These are phyloP conservation scores for Malaclemys terrapin DNA, from an alignment of 2,113 vertebrate genomes.

Conservation along the genomic window DNA sequence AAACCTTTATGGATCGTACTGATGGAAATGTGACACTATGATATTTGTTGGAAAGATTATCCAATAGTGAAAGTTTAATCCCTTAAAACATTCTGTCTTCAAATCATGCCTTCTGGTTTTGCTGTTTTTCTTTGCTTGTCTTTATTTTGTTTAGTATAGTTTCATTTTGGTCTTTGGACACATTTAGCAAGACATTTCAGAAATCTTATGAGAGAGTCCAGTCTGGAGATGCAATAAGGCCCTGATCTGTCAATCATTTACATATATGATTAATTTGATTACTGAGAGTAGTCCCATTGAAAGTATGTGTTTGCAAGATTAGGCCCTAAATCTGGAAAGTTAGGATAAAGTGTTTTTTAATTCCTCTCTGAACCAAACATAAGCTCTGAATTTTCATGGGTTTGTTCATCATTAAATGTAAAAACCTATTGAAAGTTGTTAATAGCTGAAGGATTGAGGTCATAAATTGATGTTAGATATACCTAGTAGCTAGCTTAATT, in stretches of 20 bases:
- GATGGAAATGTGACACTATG: background rate
- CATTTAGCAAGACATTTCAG: background rate
- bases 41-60: slow-evolving; percentile 30
- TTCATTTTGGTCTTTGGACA: background rate
- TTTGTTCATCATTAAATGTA: too few relatives aligned
- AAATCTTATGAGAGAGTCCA: slow-evolving; percentile 17
- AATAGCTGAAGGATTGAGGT: background rate
- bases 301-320: background rate
- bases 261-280: background rate
- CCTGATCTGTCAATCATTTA: background rate
- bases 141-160: slow-evolving; percentile 15
- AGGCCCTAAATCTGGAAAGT: background rate
- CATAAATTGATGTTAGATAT: background rate
- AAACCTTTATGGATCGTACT: slow-evolving; percentile 12
- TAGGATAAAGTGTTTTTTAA: background rate
- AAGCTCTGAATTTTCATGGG: too few relatives aligned
- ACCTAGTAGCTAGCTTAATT: background rate
- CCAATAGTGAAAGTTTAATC: slow-evolving; percentile 35
- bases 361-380: too few relatives aligned
- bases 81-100: slow-evolving; percentile 36
- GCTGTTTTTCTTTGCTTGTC: slow-evolving; percentile 20
- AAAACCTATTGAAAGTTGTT: background rate
- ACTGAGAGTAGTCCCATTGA: background rate
- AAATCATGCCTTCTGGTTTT: background rate
- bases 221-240: slow-evolving; percentile 5